Evolutionary conservation across 2,888 invertebrate species (phyloP), one percentile per base, ranked within the genome.

Genomic region (Hirtodrosophila duncani): DNA sequence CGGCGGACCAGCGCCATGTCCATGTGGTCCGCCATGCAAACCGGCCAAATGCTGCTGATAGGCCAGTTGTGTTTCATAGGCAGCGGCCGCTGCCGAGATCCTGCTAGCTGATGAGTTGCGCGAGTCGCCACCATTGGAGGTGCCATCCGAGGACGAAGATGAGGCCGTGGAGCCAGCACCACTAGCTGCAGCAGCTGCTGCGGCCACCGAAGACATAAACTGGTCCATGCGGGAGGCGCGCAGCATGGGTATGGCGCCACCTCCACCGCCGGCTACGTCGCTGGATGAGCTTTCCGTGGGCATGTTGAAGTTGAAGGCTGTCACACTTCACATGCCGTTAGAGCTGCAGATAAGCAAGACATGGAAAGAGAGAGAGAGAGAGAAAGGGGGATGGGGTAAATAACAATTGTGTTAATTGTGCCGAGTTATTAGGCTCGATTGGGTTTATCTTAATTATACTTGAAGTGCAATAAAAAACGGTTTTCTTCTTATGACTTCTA

Each of bases 41-140:
- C 81, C 80, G 18, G 89, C 87, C 74, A 90, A 87, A 80, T 91
- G 92, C 66, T 92, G 91, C 66, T 92, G 92, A 79, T 92, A 92
- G 23, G 91, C 89, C 63, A 91, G 88, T 59, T 91, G 90, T 6
- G 91, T 89, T 49, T 92, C 92, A 64, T 90, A 92, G 39, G 81
- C 72, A 16, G 83, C 77, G 2, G 79, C 82, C 16, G 81, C 65
- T 7, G 63, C 88, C 57, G 81, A 75, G 70, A 77, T 80, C 49
- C 75, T 90, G 41, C 81, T 78, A 36, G 77, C 78, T 34, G 88
- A 88, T 11, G 87, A 85, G 44, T 68, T 72, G n/a, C 75, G 43
- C 3, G 75, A 77, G 8, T 81, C 75, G 14, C 80, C 58, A 13
- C 55, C 57, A 88, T 88, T 37, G 20, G 17, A 34, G 27, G 61